Evolutionary conservation across 2,113 vertebrate species (phyloP).

Genomic region (Odocoileus virginianus): DNA sequence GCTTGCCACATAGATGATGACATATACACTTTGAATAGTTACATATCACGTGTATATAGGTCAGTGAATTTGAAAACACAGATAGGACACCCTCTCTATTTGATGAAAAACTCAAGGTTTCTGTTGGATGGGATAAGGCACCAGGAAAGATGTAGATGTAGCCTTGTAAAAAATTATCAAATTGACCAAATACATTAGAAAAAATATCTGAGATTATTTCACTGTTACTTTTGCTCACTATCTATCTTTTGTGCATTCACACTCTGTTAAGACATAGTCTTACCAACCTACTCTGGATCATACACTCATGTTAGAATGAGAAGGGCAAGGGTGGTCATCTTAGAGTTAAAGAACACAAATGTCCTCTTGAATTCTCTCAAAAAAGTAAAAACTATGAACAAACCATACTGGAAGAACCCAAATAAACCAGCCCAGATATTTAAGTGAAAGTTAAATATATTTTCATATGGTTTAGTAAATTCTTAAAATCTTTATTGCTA

Average conservation of each 20-base stretch:
- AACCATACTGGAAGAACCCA: conserved; percentile 23
- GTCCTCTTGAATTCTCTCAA: conserved; percentile 39
- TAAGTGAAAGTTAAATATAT: conserved; percentile 63
- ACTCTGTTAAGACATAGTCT: background rate
- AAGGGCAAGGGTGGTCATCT: conserved; percentile 18
- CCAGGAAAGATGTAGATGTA: conserved; percentile 41
- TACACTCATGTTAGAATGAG: conserved; percentile 25
- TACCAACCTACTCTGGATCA: background rate
- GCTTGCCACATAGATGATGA: conserved; percentile 37
- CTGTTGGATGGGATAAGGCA: conserved; percentile 40
- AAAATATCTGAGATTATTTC: conserved; percentile 37
- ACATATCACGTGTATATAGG: background rate
- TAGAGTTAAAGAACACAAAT: conserved; percentile 24
- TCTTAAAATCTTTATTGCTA: conserved; percentile 50
- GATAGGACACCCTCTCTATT: background rate
- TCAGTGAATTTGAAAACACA: conserved; percentile 8
- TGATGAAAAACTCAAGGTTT: conserved; percentile 36
- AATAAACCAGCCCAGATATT: conserved; percentile 43
- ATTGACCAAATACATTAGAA: background rate
- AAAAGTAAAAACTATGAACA: conserved; percentile 52
- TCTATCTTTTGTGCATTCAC: background rate
- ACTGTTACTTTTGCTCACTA: conserved; percentile 19
- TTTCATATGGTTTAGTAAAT: conserved; percentile 55
- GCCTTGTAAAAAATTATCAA: background rate
- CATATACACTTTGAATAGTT: conserved; percentile 27